Conservation (phyloP, 2,113 vertebrate genomes). For the Synchiropus splendidus region DNA sequence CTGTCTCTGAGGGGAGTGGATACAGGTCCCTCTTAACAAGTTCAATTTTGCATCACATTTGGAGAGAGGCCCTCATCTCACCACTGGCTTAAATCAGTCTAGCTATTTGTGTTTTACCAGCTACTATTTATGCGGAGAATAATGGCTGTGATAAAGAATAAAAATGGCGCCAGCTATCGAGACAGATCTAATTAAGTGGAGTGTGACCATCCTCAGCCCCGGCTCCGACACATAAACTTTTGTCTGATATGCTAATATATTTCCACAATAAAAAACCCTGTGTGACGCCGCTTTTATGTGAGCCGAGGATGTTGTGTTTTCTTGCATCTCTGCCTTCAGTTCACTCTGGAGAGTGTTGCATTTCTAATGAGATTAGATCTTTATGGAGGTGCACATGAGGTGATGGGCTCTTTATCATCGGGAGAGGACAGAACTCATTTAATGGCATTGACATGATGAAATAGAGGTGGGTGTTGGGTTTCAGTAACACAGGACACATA, state of each 20-base stretch:
- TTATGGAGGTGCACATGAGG: conserved; percentile 29
- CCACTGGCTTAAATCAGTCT: no score
- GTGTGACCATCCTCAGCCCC: not conserved
- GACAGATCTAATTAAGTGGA: not conserved
- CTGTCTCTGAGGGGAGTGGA: no score
- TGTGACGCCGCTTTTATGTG: not conserved
- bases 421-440: conserved; percentile 36
- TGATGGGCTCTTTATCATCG: conserved; percentile 41
- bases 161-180: not conserved
- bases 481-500: no score
- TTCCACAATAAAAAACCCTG: conserved; percentile 3
- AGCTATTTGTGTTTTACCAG: no score
- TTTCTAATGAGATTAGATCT: conserved; percentile 37
- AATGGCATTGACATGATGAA: conserved; percentile 25
- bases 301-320: conserved; percentile 3
- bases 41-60: no score
- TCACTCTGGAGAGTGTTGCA: conserved; percentile 6
- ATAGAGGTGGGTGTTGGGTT: conserved; percentile 10
- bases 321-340: conserved; percentile 1
- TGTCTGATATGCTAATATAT: not conserved
- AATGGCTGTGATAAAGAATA: not conserved
- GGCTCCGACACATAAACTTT: conserved; percentile 3
- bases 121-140: not conserved
- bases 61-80: no score
- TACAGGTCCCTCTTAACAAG: no score